Conservation (phyloP, 2,113 vertebrate genomes). For the Deroptyus accipitrinus region DNA sequence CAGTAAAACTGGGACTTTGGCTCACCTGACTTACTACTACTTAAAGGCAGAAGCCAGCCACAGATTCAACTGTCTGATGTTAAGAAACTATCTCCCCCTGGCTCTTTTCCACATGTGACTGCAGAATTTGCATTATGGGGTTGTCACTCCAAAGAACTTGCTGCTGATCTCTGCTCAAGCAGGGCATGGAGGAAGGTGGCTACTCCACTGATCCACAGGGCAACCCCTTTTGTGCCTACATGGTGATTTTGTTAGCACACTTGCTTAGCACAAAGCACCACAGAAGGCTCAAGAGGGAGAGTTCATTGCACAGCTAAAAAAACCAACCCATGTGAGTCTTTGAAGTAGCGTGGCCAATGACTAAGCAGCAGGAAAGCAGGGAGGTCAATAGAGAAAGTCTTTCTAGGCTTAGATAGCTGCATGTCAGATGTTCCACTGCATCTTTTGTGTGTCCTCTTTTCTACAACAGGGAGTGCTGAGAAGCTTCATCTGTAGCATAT, state of each 20-base stretch:
- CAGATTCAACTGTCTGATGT: background rate
- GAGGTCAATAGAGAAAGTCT: background rate
- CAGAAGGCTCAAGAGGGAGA: background rate
- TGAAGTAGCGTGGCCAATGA: background rate
- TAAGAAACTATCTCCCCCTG: background rate
- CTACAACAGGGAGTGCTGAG: background rate
- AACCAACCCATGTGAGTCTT: background rate
- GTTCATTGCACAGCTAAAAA: background rate
- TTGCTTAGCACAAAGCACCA: background rate
- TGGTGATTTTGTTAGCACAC: background rate
- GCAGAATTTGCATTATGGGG: background rate
- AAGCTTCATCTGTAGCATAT: background rate
- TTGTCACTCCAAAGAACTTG: background rate
- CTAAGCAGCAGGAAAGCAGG: background rate
- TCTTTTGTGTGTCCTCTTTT: background rate
- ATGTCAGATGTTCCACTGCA: background rate
- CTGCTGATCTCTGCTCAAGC: background rate
- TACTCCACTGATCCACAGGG: background rate
- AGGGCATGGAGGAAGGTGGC: background rate
- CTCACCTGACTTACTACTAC: background rate
- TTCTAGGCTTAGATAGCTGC: background rate
- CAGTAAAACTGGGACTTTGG: background rate
- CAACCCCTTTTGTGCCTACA: background rate
- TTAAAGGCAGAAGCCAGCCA: background rate
- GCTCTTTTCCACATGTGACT: background rate